Conservation (phyloP, 2,113 vertebrate species). For the Protomyctophum bolini region DNA sequence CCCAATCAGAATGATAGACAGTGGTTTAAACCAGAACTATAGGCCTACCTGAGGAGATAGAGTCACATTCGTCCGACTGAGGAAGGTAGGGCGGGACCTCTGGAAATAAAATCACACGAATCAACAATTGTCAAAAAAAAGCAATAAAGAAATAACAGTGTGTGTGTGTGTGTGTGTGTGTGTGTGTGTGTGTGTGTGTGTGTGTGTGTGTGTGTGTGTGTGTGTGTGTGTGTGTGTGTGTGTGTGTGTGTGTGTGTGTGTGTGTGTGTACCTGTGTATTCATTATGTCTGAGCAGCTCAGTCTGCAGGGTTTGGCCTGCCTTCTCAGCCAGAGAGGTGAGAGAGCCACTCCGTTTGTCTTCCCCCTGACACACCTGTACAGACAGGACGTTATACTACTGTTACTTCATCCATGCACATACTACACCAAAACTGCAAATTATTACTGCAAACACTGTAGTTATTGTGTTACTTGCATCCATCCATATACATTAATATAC, state of each 20-base stretch:
- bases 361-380: slow-evolving; percentile 53
- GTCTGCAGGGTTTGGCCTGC: slow-evolving; percentile 72
- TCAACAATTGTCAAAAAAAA: neutral
- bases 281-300: slow-evolving; percentile 75
- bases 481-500: too few relatives aligned
- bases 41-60: slow-evolving; percentile 45
- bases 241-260: slow-evolving; percentile 6
- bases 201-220: slow-evolving; percentile 25
- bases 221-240: neutral
- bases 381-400: slow-evolving; percentile 4
- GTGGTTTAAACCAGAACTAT: neutral
- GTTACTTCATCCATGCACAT: too few relatives aligned
- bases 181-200: slow-evolving; percentile 1
- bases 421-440: too few relatives aligned
- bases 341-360: slow-evolving; percentile 58
- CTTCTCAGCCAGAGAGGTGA: slow-evolving; percentile 74
- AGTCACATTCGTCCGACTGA: slow-evolving; percentile 19
- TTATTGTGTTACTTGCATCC: too few relatives aligned
- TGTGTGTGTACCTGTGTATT: slow-evolving; percentile 69
- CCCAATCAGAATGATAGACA: neutral
- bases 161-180: neutral
- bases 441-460: too few relatives aligned
- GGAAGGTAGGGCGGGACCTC: slow-evolving; percentile 46
- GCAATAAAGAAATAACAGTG: neutral
- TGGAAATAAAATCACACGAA: slow-evolving; percentile 10